Evolutionary conservation across 2,113 vertebrate species (phyloP).

Genomic region (Neomonachus schauinslandi): DNA sequence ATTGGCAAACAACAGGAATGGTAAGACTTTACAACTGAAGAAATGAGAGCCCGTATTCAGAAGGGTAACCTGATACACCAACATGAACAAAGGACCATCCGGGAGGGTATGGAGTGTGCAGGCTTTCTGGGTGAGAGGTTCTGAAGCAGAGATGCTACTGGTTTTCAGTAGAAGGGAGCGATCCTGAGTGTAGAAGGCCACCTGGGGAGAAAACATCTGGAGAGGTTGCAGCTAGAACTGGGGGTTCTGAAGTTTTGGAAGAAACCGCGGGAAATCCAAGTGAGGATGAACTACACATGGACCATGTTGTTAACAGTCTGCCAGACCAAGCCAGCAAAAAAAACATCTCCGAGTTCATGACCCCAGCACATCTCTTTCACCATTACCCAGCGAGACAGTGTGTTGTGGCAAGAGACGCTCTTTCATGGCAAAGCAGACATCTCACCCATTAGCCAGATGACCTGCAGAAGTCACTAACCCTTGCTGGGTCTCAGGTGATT

Average conservation of each 20-base stretch:
- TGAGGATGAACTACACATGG: background rate
- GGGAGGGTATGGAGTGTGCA: too few species aligned
- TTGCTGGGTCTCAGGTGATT: background rate
- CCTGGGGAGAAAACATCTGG: background rate
- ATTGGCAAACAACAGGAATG: background rate
- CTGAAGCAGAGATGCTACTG: background rate
- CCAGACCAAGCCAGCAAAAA: background rate
- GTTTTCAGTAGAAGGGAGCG: background rate
- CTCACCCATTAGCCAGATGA: background rate
- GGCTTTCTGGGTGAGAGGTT: background rate
- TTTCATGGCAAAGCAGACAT: background rate
- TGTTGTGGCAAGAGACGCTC: background rate
- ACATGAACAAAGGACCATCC: background rate
- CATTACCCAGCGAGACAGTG: fast-evolving
- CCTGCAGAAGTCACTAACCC: background rate
- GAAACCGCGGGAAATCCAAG: background rate
- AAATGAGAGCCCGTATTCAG: background rate
- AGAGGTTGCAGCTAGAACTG: background rate
- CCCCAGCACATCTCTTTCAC: background rate
- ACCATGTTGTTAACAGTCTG: background rate
- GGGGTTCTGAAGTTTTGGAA: background rate
- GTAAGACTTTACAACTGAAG: background rate
- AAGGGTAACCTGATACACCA: background rate
- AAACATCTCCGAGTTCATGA: background rate
- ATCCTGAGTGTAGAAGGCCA: background rate